phyloP scores from a whole-genome alignment of 1,140 invertebrate genomes.

The Cepaea nemoralis region DNA sequence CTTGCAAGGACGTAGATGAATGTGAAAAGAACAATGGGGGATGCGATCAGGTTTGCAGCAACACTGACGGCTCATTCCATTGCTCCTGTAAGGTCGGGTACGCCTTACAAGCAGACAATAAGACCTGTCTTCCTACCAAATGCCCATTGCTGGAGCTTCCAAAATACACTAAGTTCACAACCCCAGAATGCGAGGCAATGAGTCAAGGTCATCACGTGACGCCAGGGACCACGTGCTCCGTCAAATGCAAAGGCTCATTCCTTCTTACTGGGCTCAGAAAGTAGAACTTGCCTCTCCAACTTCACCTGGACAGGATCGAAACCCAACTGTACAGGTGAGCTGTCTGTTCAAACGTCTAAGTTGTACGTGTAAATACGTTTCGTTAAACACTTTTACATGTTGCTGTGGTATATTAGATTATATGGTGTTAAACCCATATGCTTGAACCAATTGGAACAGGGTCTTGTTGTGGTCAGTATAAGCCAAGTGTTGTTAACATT shows the following conservation, averaged over 20 bases:
- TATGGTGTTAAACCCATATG: no score
- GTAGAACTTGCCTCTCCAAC: conserved; percentile 38
- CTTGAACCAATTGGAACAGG: no score
- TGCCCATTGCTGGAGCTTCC: conserved; percentile 23
- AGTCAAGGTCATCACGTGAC: conserved; percentile 14
- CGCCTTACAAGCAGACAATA: conserved; percentile 35
- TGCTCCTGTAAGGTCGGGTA: conserved; percentile 52
- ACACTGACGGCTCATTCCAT: conserved; percentile 51
- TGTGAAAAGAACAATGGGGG: conserved; percentile 66
- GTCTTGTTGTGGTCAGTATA: no score
- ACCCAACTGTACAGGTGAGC: conserved; percentile 33
- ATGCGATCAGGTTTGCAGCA: conserved; percentile 66
- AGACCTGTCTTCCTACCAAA: conserved; percentile 35
- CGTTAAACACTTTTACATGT: no score
- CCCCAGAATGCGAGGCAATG: conserved; percentile 7
- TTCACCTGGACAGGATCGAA: conserved; percentile 37
- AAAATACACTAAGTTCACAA: conserved; percentile 15
- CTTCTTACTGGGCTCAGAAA: conserved; percentile 5
- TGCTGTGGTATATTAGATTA: no score
- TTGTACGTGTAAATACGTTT: no score
- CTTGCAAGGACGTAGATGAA: conserved; percentile 63
- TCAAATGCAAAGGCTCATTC: conserved; percentile 31
- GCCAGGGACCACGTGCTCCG: conserved; percentile 35
- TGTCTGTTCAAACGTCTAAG: no score
- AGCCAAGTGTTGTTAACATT: no score